These are phyloP conservation scores for Epizoanthus stellaris DNA, from an alignment of 92 coral and sea anemone species.

Conservation along the genomic window DNA sequence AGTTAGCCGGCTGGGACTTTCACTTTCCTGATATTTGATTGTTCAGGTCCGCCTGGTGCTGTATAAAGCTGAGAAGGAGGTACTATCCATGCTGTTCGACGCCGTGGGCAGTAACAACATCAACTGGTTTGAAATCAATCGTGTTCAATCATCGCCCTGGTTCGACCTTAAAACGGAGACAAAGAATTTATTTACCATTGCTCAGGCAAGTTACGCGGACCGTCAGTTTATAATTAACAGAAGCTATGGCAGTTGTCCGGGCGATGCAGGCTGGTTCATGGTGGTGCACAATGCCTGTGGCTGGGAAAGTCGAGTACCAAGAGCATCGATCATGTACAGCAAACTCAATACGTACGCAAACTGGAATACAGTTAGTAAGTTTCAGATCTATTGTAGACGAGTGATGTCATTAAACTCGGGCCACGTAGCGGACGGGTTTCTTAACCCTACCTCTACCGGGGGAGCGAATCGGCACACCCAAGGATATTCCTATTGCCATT, in stretches of 20 bases:
- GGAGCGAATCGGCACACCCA: too few relatives aligned
- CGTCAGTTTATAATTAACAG: constrained; percentile 70
- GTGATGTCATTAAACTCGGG: too few relatives aligned
- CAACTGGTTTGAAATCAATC: constrained; percentile 54
- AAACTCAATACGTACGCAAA: neutral
- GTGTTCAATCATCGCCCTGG: constrained; percentile 64
- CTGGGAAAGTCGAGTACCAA: constrained; percentile 32
- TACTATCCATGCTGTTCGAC: constrained; percentile 50
- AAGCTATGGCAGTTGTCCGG: constrained; percentile 40
- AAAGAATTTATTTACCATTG: constrained; percentile 55
- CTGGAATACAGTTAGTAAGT: constrained; percentile 20
- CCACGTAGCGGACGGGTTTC: too few relatives aligned
- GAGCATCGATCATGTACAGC: constrained; percentile 43
- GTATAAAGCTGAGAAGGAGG: constrained; percentile 35
- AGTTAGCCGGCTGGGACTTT: too few relatives aligned
- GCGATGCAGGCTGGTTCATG: constrained; percentile 66
- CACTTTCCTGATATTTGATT: too few relatives aligned
- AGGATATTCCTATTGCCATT: too few relatives aligned
- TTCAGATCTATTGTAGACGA: too few relatives aligned
- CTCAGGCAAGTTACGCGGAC: neutral
- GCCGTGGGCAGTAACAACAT: constrained; percentile 49
- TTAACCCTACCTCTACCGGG: too few relatives aligned
- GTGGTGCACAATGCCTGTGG: neutral
- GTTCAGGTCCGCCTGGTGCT: constrained; percentile 52
- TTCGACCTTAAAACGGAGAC: constrained; percentile 47